Base-by-base conservation (phyloP, 2,113 vertebrate genomes). In the Bos indicus region DNA sequence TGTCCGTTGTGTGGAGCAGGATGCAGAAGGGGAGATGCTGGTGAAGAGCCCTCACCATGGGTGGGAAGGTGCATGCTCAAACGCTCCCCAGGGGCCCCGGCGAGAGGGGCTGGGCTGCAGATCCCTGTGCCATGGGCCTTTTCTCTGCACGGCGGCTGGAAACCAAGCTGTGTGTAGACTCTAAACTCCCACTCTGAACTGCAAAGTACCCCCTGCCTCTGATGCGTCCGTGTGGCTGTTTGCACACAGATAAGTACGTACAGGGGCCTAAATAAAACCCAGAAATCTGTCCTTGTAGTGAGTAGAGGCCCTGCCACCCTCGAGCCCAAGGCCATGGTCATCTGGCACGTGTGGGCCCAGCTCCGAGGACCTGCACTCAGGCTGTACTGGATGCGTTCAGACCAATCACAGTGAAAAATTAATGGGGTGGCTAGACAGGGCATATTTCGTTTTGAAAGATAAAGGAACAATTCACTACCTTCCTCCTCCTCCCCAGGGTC, bases 211-310 rank as follows among this genome's bases (percentile, higher is more conserved):
- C 94, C 82, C 95, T 96, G 71, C 92, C 51, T 95, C 77, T 90
- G 62, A 0, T 96, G 96, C 81, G 74, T 94, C 94, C 92, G 92
- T 96, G 97, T 93, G 48, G 96, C 94, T 97, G 97, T 97, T 98
- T 98, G 97, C 98, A 98, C 91, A 96, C 97, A 90, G 96, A 84
- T 91, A 91, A 62, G 81, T 19, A 19, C 46, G 5, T 91, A 84
- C 71, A 97, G 93, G 86, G 28, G 46, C 80, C 48, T 81, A 92
- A 98, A 96, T 94, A 56, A 96, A 97, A 93, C 54, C 36, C 7
- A 2, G 91, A 96, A 88, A 91, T 30, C 60, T 60, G 93, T 96
- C 97, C 94, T 95, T 95, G 71, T 56, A 95, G 94, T 81, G 82
- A 83, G 82, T 59, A 77, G 71, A 33, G 91, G 89, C 0, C 0